Conservation (phyloP, 2,888 invertebrate genomes). For the Rosalia funebris region DNA sequence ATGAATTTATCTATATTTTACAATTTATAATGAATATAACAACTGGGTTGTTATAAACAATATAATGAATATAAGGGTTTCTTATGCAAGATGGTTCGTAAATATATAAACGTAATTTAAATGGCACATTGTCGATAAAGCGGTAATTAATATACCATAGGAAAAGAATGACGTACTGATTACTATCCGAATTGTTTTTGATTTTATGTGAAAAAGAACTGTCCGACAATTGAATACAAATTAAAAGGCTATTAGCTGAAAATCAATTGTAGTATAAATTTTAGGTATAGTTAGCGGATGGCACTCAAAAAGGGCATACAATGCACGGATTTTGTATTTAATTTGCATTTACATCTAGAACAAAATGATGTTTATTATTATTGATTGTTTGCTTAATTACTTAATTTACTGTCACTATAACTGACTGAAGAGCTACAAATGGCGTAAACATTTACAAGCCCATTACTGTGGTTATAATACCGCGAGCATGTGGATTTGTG, state of each 20-base stretch:
- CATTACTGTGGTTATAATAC: conserved; percentile 3
- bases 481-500: background rate
- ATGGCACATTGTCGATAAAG: conserved; percentile 14
- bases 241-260: conserved; percentile 28
- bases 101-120: background rate
- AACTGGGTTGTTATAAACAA: too few relatives aligned
- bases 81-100: too few relatives aligned
- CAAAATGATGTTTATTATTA: conserved; percentile 21
- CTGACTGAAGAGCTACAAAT: conserved; percentile 13
- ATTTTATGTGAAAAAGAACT: conserved; percentile 18
- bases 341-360: conserved; percentile 20
- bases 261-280: conserved; percentile 24
- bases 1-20: too few relatives aligned
- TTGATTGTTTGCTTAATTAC: conserved; percentile 25
- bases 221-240: conserved; percentile 24
- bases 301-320: conserved; percentile 7
- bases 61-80: too few relatives aligned
- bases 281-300: background rate
- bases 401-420: conserved; percentile 27
- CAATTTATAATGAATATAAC: too few relatives aligned
- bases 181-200: conserved; percentile 23
- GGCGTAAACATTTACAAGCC: conserved; percentile 8
- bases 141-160: conserved; percentile 8
- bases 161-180: conserved; percentile 19
- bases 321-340: conserved; percentile 2